Percentiles rank a stretch among this genome's conserved stretches.
These are phyloP conservation scores for Chelonus insularis DNA, from an alignment of 1,140 invertebrate species.

Conservation along the genomic window DNA sequence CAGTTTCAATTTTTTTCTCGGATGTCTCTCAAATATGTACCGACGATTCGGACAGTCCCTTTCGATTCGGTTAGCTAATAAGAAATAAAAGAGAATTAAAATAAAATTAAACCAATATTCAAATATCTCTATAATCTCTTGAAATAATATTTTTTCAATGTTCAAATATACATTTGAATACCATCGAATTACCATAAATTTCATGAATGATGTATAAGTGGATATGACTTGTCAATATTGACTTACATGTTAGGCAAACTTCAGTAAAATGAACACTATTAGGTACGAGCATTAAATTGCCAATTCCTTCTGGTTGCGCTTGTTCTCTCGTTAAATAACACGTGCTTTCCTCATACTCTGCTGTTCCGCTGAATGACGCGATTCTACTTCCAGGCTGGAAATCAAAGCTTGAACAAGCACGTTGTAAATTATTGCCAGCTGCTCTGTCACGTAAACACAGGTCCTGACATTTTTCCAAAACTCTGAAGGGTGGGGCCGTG, in stretches of 20 bases:
- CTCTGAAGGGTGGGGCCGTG: slow-evolving; percentile 78
- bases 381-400: slow-evolving; percentile 86
- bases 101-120: too few species aligned
- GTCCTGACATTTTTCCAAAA: slow-evolving; percentile 84
- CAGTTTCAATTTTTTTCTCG: slow-evolving; percentile 79
- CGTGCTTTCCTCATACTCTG: slow-evolving; percentile 88
- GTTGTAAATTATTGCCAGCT: slow-evolving; percentile 75
- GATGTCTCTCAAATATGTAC: slow-evolving; percentile 85
- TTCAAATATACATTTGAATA: too few species aligned
- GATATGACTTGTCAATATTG: not conserved
- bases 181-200: too few species aligned
- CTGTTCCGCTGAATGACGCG: slow-evolving; percentile 76
- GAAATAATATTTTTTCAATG: too few species aligned
- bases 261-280: slow-evolving; percentile 88
- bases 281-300: slow-evolving; percentile 80
- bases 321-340: slow-evolving; percentile 85
- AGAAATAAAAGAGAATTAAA: not conserved
- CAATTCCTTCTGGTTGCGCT: slow-evolving; percentile 81
- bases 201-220: too few species aligned
- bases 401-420: slow-evolving; percentile 84
- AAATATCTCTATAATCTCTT: too few species aligned
- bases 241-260: slow-evolving; percentile 86
- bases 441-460: slow-evolving; percentile 81
- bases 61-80: slow-evolving; percentile 78
- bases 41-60: slow-evolving; percentile 82